Evolutionary conservation across 2,797 vertebrate species (phyloP), one percentile per base, ranked within the genome.

Genomic region (Mastacembelus armatus): DNA sequence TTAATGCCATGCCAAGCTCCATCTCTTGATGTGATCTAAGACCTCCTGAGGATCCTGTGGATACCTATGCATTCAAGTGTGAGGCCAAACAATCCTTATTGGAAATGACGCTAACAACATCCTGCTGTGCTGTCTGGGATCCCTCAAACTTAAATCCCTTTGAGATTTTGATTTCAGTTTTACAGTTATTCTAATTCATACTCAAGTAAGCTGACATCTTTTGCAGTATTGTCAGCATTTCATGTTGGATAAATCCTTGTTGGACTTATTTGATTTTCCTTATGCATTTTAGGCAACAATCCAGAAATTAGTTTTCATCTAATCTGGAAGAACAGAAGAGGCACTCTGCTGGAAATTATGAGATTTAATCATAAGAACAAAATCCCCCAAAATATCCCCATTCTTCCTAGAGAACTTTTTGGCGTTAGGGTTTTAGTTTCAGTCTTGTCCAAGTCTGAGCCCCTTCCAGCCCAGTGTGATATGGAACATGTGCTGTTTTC

Each of bases 1-100:
- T 88, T 83, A 84, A 85, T 85, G 83, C 73, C 80, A 27, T 65
- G 78, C 85, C 84, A 86, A 85, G 75, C 78, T 83, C 65, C 58
- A 79, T 64, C 56, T 78, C 60, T 60, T 71, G 73, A 49, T 72
- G 76, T 80, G 83, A 85, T 87, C 70, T 65, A 51, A 77, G 77
- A 56, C 66, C 69, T 61, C 83, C 66, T 11, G 68, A 44, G 45
- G 80, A 69, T 61, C 83, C 66, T 11, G 68, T 44, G 45, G 80
- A 66, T 63, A 42, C 60, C 30, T 66, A 45, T 74, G 74, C 80
- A 81, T 81, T 86, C 67, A 74, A 79, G 72, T 81, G 73, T 64
- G 71, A 83, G 63, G 56, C 63, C 68, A 73, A 74, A 77, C 60
- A 68, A 48, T 51, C 24, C 39, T 71, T 65, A 77, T 47, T 66